Percentiles rank a stretch among this genome's conserved stretches.
Conservation (phyloP, 2,888 invertebrate species). For the Noctuana brunneofusca region DNA sequence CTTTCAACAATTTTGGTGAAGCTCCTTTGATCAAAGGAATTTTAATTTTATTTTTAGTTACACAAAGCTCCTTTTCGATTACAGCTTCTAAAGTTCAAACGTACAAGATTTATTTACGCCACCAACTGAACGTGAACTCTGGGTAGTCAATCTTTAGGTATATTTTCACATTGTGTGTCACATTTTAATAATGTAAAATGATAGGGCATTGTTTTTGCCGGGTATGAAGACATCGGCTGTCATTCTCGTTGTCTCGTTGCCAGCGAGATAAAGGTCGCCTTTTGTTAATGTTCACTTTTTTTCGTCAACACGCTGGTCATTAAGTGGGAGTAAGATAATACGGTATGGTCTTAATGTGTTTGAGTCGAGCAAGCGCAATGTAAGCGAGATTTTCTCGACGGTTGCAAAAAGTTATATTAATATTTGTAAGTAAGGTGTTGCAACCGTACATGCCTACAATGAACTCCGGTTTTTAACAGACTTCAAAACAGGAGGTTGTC, state of each 20-base stretch:
- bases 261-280: slow-evolving; percentile 60
- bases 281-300: slow-evolving; percentile 55
- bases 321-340: slow-evolving; percentile 43
- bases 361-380: slow-evolving; percentile 25
- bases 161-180: slow-evolving; percentile 38
- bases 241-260: slow-evolving; percentile 45
- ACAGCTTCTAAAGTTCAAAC: background rate
- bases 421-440: background rate
- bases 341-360: slow-evolving; percentile 31
- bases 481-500: no score
- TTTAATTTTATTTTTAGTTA: slow-evolving; percentile 35
- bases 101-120: background rate
- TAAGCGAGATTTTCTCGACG: slow-evolving; percentile 11
- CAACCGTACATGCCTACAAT: no score
- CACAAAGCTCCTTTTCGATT: slow-evolving; percentile 9
- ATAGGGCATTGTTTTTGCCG: slow-evolving; percentile 75
- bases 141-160: slow-evolving; percentile 27
- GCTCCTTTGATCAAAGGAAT: slow-evolving; percentile 38
- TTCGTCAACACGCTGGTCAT: slow-evolving; percentile 35
- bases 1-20: slow-evolving; percentile 41
- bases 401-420: background rate
- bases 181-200: slow-evolving; percentile 66
- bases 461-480: no score
- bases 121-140: slow-evolving; percentile 32
- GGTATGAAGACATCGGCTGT: slow-evolving; percentile 77